Evolutionary conservation across 2,113 vertebrate genomes (phyloP).

Genomic region (Brachyistius frenatus): DNA sequence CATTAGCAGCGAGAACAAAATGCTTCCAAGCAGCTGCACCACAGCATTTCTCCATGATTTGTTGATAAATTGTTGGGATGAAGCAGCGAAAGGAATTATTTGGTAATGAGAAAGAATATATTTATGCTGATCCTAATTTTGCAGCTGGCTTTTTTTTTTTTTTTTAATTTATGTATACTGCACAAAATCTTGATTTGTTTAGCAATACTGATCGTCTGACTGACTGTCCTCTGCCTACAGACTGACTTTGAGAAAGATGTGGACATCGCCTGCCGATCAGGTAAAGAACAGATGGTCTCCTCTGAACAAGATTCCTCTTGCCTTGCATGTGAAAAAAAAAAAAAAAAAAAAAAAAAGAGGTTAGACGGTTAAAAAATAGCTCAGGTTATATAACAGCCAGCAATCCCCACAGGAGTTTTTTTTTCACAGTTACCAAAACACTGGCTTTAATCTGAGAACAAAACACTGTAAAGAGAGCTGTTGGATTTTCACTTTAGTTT

Average conservation of each 20-base stretch:
- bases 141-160: constrained; percentile 11
- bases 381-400: constrained; percentile 63
- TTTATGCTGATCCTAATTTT: constrained; percentile 24
- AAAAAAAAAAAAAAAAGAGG: constrained; percentile 35
- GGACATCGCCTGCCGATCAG: constrained; percentile 99
- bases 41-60: constrained; percentile 41
- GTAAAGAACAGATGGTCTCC: constrained; percentile 84
- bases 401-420: constrained; percentile 59
- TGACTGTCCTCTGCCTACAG: constrained; percentile 81
- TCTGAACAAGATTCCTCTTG: constrained; percentile 54
- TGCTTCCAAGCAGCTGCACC: constrained; percentile 44
- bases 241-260: constrained; percentile 99
- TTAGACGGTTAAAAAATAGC: constrained; percentile 65
- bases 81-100: constrained; percentile 17
- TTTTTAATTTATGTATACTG: neutral
- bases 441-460: constrained; percentile 69
- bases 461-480: constrained; percentile 48
- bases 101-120: constrained; percentile 8
- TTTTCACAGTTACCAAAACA: constrained; percentile 69
- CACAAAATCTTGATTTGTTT: neutral
- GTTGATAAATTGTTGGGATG: constrained; percentile 53
- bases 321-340: constrained; percentile 30
- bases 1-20: constrained; percentile 60
- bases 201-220: constrained; percentile 27
- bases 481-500: constrained; percentile 43